A percentile compares a stretch with the other conserved stretches of the same genome.
phyloP scores from a whole-genome alignment of 2,797 vertebrate species.

The Galago senegalensis region DNA sequence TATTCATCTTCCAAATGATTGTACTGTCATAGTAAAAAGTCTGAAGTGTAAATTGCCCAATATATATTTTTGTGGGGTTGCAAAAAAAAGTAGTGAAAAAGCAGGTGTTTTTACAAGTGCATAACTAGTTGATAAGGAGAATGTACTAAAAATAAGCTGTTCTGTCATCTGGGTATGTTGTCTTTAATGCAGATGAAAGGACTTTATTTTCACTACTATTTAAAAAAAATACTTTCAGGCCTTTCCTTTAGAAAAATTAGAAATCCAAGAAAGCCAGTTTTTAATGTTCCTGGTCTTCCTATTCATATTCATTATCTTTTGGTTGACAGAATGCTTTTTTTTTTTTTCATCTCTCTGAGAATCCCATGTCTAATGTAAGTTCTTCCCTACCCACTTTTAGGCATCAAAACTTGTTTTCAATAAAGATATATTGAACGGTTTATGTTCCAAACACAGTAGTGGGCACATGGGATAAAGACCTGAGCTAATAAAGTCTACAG shows the following conservation, averaged over 20 bases:
- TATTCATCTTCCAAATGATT: neutral
- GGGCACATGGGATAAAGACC: neutral
- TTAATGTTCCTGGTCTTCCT: neutral
- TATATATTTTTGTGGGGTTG: neutral
- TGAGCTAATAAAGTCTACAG: neutral
- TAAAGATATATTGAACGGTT: neutral
- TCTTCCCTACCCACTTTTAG: neutral
- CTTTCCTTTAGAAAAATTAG: neutral
- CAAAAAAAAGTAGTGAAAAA: neutral
- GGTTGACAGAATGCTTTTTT: neutral
- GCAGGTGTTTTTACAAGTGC: neutral
- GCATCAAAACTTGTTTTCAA: neutral
- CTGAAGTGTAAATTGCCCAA: neutral
- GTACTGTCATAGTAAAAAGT: neutral
- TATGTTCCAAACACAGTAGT: neutral
- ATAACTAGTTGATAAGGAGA: neutral
- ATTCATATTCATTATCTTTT: neutral
- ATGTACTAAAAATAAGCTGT: neutral
- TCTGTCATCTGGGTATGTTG: neutral
- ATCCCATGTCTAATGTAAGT: neutral
- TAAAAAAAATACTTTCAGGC: neutral
- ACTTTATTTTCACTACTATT: neutral
- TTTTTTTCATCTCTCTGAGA: neutral
- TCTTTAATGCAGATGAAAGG: neutral
- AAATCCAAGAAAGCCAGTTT: neutral